Evolutionary conservation across 35 echinoderm and acorn worm genomes (phyloP), one percentile per base, ranked within the genome.

Genomic region (Chiridota heheva): DNA sequence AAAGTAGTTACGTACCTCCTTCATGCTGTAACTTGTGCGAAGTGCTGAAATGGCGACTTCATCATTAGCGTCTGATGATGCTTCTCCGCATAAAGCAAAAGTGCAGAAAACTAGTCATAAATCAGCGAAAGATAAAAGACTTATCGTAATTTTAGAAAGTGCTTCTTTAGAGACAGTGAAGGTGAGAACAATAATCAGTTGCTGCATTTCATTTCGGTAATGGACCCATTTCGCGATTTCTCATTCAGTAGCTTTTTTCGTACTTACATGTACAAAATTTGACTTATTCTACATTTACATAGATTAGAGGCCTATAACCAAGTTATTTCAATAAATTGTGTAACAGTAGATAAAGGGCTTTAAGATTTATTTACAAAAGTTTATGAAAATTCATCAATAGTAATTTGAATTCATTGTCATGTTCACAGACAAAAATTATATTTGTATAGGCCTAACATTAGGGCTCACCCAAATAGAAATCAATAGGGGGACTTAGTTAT

Each of bases 141-240:
- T 92, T 2, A 92, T 92, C 65, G 83, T 92, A 31, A 77, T 92
- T 7, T 40, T 92, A 20, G 90, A 92, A 76, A 81, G 77, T 12
- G 76, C 90, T 13, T 92, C 90, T 1, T 51, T 92, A 18, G 90
- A 92, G 40, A 82, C 90, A 3, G 84, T 92, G 40, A 92, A 92
- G 83, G 90, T 90, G 72, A 5, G 49, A 35, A 5, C 46, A 2
- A 38, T 33, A 2, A 22, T 59, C 31, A n/a, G 36, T 7, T 28
- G 0, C 22, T 7, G 16, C 6, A 58, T 77, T 58, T 30, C 5
- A 34, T 18, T 56, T 59, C 12, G 33, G 18, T 25, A 18, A 33
- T 10, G 22, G 5, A n/a, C 26, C 8, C 22, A 1, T 26, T 5
- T 4, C 35, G 7, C 7, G 7, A 18, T 55, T 2, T 55, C 16